Evolutionary conservation across 2,797 vertebrate species (phyloP).

Genomic region (Lycodopsis pacificus): DNA sequence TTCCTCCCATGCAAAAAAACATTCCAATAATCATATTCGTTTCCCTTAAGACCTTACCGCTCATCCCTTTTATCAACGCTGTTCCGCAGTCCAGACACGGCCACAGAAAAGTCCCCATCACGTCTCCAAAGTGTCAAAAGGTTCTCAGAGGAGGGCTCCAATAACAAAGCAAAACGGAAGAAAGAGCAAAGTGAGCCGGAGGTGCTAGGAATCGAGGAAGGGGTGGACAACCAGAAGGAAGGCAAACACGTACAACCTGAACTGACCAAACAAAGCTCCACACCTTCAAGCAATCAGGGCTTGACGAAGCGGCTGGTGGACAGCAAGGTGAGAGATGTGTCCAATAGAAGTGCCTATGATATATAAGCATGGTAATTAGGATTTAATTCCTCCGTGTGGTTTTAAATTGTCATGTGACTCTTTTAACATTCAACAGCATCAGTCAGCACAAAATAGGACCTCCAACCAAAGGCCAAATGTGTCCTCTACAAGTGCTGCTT

Average conservation of each 20-base stretch:
- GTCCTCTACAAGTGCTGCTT: slow-evolving; percentile 42
- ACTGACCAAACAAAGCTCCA: background rate
- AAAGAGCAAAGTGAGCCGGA: slow-evolving; percentile 81
- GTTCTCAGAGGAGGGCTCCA: slow-evolving; percentile 36
- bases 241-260: background rate
- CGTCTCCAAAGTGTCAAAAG: slow-evolving; percentile 78
- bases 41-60: slow-evolving; percentile 47
- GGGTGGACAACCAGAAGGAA: background rate
- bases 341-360: background rate
- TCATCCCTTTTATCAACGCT: slow-evolving; percentile 72
- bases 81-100: slow-evolving; percentile 64
- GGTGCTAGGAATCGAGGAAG: slow-evolving; percentile 67
- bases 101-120: slow-evolving; percentile 79
- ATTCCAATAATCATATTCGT: background rate
- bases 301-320: slow-evolving; percentile 7
- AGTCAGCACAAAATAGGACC: background rate
- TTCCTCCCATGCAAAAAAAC: background rate
- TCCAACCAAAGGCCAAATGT: background rate
- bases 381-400: background rate
- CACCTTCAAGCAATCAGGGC: background rate
- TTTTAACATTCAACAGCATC: slow-evolving; percentile 35
- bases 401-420: background rate
- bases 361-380: background rate
- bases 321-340: slow-evolving; percentile 37
- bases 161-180: slow-evolving; percentile 81